Evolutionary conservation across 2,888 invertebrate genomes (phyloP), one percentile per base, ranked within the genome.

Genomic region (Drosophila histrio): DNA sequence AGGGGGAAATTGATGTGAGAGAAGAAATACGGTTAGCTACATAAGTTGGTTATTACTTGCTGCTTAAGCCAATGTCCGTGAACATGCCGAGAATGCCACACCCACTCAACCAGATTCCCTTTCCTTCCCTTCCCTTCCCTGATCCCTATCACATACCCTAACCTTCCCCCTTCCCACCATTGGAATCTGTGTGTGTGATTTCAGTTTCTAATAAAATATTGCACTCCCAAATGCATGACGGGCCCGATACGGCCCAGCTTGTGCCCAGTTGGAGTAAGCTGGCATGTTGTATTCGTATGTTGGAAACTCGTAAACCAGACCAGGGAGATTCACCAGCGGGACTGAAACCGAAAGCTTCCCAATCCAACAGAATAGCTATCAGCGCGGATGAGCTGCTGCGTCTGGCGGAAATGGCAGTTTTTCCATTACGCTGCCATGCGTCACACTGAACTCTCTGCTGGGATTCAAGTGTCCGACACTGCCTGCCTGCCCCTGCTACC

Each of bases 41-140:
- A 86, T 84, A 86, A 86, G 87, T 86, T 86, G 81, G 84, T 86
- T 83, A 86, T 83, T 83, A 83, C 83, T 81, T 79, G 87, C 81
- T 83, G 84, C 84, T 83, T 80, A 86, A 77, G 69, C 84, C 81
- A 77, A 75, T 68, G 74, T 54, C 67, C 61, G 44, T 47, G 44
- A 46, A 38, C 58, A 39, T 17, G n/a, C 56, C 39, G 22, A 32
- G 11, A 9, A 8, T 17, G n/a, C n/a, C 15, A 22, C 38, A 19
- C n/a, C 44, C 56, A 46, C 44, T 46, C 56, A 70, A 60, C 66
- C 38, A 43, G 38, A 47, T 3, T 30, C 26, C 21, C 17, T 2
- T 24, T 15, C 7, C 22, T 13, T 17, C n/a, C 19, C 21, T 8
- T 32, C 15, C 22, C 15, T 8, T 13, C 5, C 15, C 2, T n/a